Percentiles rank a stretch among this genome's conserved stretches.
phyloP scores from a whole-genome alignment of 1,140 invertebrate species.

The Trichonephila inaurata region DNA sequence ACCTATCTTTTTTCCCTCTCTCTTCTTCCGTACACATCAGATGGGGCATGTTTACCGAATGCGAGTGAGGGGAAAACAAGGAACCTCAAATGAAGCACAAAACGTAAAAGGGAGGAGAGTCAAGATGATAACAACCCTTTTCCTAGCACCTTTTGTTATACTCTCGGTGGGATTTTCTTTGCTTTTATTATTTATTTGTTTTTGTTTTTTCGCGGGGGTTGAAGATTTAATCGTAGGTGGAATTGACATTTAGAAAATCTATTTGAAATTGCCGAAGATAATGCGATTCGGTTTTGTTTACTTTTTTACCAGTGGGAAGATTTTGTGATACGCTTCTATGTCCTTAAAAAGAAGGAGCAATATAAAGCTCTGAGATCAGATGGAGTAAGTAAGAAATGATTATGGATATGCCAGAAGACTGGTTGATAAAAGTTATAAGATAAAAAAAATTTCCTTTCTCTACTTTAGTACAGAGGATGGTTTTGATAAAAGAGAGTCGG shows the following conservation, averaged over 20 bases:
- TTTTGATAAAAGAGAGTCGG: too few relatives aligned
- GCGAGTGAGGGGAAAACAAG: neutral
- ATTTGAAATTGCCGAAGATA: too few relatives aligned
- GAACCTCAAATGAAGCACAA: neutral
- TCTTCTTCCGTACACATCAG: neutral
- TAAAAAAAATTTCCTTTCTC: too few relatives aligned
- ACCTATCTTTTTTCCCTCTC: neutral
- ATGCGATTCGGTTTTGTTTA: too few relatives aligned
- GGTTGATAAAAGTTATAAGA: too few relatives aligned
- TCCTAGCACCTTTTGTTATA: neutral
- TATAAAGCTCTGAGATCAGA: too few relatives aligned
- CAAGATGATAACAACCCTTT: neutral
- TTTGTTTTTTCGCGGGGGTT: neutral
- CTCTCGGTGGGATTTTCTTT: neutral
- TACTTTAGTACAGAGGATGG: too few relatives aligned
- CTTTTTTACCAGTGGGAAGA: too few relatives aligned
- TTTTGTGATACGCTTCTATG: too few relatives aligned
- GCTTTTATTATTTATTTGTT: neutral
- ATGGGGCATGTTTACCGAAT: neutral
- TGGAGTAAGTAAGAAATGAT: too few relatives aligned
- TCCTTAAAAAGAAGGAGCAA: too few relatives aligned
- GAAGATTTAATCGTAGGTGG: constrained; percentile 5
- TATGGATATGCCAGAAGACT: too few relatives aligned
- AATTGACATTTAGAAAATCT: neutral
- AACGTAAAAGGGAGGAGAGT: neutral